Conservation (phyloP, 2,888 invertebrate genomes). For the Xylocampa areola region DNA sequence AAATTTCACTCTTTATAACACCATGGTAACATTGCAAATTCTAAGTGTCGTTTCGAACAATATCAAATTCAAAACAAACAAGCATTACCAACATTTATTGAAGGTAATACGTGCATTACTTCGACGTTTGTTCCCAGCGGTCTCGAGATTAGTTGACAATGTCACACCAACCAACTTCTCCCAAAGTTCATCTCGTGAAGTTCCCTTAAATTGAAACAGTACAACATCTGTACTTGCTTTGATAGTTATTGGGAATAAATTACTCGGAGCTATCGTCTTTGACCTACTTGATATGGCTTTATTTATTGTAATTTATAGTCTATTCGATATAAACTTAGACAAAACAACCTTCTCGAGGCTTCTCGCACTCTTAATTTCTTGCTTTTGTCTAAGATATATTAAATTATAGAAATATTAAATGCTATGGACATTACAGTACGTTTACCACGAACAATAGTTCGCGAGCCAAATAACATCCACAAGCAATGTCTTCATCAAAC, state of each 20-base stretch:
- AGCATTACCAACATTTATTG: slow-evolving; percentile 26
- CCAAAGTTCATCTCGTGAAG: slow-evolving; percentile 83
- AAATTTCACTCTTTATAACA: no score
- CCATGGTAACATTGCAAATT: no score
- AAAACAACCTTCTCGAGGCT: no score
- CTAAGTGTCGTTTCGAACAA: not conserved
- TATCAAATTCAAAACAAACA: slow-evolving; percentile 9
- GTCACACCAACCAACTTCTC: slow-evolving; percentile 83
- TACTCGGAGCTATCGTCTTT: slow-evolving; percentile 62
- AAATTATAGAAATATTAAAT: no score
- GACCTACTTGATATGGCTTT: slow-evolving; percentile 44
- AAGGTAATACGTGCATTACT: slow-evolving; percentile 59
- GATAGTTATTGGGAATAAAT: slow-evolving; percentile 83
- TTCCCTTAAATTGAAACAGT: slow-evolving; percentile 89
- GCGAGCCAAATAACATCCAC: no score
- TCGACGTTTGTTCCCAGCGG: slow-evolving; percentile 72
- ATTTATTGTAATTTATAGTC: slow-evolving; percentile 24
- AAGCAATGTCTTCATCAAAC: no score
- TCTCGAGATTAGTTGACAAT: slow-evolving; percentile 87
- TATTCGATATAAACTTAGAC: no score
- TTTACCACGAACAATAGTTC: no score
- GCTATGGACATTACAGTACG: no score
- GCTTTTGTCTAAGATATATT: no score
- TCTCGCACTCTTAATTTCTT: no score
- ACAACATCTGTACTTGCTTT: slow-evolving; percentile 84